Evolutionary conservation across 2,797 vertebrate genomes (phyloP).

Genomic region (Lagorchestes hirsutus): DNA sequence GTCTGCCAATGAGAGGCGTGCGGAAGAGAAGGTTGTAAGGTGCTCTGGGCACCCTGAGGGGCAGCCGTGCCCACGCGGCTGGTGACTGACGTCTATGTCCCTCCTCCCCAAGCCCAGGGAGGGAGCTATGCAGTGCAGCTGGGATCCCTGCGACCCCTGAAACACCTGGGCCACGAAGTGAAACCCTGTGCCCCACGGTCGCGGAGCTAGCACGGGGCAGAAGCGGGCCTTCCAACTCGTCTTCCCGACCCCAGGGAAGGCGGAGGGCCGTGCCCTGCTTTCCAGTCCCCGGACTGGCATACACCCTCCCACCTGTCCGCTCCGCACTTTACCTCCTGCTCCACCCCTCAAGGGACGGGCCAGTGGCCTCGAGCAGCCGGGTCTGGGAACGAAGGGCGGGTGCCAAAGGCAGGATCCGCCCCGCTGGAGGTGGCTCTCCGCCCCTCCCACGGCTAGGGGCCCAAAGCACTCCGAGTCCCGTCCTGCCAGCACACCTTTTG

Average conservation of each 20-base stretch:
- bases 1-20: neutral
- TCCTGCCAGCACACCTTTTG: neutral
- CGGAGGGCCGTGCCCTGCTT: neutral
- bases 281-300: neutral
- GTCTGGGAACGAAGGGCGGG: neutral
- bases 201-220: rapidly evolving
- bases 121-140: no score
- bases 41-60: neutral
- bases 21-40: neutral
- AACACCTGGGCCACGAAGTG: neutral
- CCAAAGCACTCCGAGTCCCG: neutral
- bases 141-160: neutral
- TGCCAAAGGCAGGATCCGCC: neutral
- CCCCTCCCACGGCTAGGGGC: no score
- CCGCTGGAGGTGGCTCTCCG: neutral
- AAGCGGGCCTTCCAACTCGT: neutral
- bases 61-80: neutral
- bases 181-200: neutral
- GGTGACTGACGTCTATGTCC: neutral
- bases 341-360: neutral
- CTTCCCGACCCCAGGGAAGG: neutral
- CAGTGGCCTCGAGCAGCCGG: neutral
- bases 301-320: neutral
- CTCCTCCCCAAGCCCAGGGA: no score
- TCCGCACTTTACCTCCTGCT: neutral